Percentiles rank a stretch among this genome's conserved stretches.
Evolutionary conservation across 2,888 invertebrate species (phyloP).

Genomic region (Drosophila fungiperda): DNA sequence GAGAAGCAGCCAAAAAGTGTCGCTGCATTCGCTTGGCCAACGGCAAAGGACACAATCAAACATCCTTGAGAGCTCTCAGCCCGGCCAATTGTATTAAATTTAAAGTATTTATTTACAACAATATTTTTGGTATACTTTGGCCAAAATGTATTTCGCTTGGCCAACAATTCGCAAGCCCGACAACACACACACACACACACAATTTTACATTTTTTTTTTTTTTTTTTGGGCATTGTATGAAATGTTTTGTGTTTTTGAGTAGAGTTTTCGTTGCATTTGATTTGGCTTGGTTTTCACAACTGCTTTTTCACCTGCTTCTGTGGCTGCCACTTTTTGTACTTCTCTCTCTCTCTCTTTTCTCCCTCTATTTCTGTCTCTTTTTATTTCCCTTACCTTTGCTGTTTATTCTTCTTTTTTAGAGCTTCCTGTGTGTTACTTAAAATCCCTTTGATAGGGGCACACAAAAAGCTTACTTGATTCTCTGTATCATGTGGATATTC

Average conservation of each 20-base stretch:
- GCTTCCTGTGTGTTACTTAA: constrained; percentile 12
- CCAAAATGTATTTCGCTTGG: constrained; percentile 63
- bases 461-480: constrained; percentile 4
- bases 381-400: constrained; percentile 5
- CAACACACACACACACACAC: constrained; percentile 9
- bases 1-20: background rate
- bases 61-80: constrained; percentile 46
- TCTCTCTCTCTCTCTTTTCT: constrained; percentile 1
- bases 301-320: constrained; percentile 26
- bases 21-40: background rate
- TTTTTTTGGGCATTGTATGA: constrained; percentile 29
- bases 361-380: background rate
- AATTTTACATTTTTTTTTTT: constrained; percentile 9
- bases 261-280: constrained; percentile 41
- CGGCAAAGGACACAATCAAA: constrained; percentile 34
- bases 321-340: constrained; percentile 36
- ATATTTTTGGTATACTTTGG: constrained; percentile 76
- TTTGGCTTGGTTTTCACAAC: constrained; percentile 27
- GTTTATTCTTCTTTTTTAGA: constrained; percentile 1
- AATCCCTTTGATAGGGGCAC: constrained; percentile 20
- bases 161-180: constrained; percentile 34
- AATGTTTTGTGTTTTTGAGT: constrained; percentile 61
- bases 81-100: constrained; percentile 69
- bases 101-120: constrained; percentile 75
- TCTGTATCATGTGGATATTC: background rate